Conservation (phyloP, 2,113 vertebrate genomes). For the Rhinogobius similis region DNA sequence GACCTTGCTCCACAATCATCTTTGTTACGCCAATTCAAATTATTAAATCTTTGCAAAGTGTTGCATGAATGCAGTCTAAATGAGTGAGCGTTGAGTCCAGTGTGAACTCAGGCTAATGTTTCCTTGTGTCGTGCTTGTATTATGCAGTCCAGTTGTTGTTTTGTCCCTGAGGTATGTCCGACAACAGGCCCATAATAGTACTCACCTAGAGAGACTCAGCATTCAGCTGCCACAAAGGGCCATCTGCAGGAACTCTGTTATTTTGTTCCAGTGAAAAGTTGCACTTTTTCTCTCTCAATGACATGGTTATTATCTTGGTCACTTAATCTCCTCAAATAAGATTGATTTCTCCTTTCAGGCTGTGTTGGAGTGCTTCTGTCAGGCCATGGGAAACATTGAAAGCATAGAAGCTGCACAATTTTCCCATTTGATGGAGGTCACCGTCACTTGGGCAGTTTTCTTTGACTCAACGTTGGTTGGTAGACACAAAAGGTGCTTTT, state of each 20-base stretch:
- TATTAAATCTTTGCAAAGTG: neutral
- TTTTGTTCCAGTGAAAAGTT: constrained; percentile 59
- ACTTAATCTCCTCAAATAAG: constrained; percentile 78
- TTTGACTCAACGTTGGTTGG: constrained; percentile 62
- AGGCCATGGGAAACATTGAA: constrained; percentile 71
- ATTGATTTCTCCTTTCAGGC: constrained; percentile 75
- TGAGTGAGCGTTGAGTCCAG: neutral
- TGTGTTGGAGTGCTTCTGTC: constrained; percentile 62
- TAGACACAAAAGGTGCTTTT: constrained; percentile 64
- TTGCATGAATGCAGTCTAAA: neutral
- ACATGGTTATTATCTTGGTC: constrained; percentile 76
- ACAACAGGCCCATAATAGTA: constrained; percentile 44
- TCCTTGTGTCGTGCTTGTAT: neutral
- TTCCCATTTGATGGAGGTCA: constrained; percentile 71
- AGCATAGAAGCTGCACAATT: constrained; percentile 56
- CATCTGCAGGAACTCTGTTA: constrained; percentile 63
- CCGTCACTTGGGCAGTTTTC: constrained; percentile 59
- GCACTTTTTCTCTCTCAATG: constrained; percentile 60
- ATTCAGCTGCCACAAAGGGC: constrained; percentile 61
- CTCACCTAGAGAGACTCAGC: constrained; percentile 58
- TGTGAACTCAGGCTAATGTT: constrained; percentile 11
- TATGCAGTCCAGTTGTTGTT: constrained; percentile 31
- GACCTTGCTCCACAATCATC: neutral
- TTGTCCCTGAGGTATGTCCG: constrained; percentile 45
- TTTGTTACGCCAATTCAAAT: neutral